Conservation (phyloP, 2,113 vertebrate species). For the Neotoma lepida region DNA sequence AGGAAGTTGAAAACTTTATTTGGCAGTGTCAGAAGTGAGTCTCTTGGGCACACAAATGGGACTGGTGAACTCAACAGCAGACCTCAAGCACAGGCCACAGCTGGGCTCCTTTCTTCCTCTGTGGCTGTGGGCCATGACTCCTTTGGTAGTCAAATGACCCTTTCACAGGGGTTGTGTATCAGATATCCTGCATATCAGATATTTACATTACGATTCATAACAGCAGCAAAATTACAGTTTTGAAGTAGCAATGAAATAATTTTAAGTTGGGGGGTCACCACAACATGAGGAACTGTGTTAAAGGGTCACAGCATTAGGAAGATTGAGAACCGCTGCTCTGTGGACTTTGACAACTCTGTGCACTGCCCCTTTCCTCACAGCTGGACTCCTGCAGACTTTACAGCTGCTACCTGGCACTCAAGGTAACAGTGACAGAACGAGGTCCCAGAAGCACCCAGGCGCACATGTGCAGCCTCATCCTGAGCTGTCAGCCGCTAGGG, state of each 20-base stretch:
- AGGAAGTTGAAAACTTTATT: too few species aligned
- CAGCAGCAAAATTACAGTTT: not conserved
- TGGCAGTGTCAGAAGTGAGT: too few species aligned
- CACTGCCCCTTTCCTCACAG: not conserved
- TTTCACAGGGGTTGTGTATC: not conserved
- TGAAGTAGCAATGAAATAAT: not conserved
- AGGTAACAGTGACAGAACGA: not conserved
- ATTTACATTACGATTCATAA: not conserved
- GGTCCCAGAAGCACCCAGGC: too few species aligned
- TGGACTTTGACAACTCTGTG: not conserved
- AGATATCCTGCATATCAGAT: not conserved
- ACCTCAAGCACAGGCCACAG: not conserved
- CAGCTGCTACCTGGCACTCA: not conserved
- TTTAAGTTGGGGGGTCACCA: not conserved
- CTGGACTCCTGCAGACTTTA: not conserved
- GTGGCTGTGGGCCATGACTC: not conserved
- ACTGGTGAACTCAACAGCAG: accelerated
- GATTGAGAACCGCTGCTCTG: not conserved
- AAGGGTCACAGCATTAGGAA: not conserved
- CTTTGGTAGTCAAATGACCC: not conserved
- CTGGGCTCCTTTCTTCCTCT: not conserved
- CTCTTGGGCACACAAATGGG: not conserved
- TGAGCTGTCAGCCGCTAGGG: not conserved
- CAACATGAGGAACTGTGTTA: not conserved
- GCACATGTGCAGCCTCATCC: not conserved